Conservation (phyloP, 2,113 vertebrate genomes). For the Lota lota region DNA sequence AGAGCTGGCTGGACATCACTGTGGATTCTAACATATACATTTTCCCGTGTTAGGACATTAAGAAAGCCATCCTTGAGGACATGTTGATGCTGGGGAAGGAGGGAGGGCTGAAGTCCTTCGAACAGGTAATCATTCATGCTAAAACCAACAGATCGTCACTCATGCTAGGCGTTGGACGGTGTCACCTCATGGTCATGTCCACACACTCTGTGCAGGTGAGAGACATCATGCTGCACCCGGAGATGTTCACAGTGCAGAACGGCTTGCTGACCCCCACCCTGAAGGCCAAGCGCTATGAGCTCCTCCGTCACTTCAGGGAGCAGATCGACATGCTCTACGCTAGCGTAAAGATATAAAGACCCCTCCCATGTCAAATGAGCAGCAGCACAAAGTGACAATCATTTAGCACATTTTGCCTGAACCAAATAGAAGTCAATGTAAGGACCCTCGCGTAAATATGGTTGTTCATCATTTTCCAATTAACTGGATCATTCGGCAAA, state of each 20-base stretch:
- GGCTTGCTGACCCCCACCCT: conserved; percentile 93
- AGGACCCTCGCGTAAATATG: no score
- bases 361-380: neutral
- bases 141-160: neutral
- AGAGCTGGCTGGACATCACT: neutral
- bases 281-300: conserved; percentile 88
- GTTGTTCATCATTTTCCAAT: no score
- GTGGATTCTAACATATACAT: neutral
- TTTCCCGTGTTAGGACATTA: conserved; percentile 76
- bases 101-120: conserved; percentile 90
- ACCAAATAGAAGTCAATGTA: neutral
- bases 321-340: conserved; percentile 90
- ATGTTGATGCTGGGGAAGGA: conserved; percentile 85
- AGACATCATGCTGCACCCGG: conserved; percentile 79
- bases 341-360: conserved; percentile 80
- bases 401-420: conserved; percentile 20
- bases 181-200: neutral
- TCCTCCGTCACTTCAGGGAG: conserved; percentile 80
- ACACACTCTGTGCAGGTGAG: conserved; percentile 76
- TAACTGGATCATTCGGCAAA: no score
- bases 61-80: conserved; percentile 84
- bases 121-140: conserved; percentile 79
- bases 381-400: conserved; percentile 7
- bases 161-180: neutral
- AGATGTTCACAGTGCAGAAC: conserved; percentile 90